A percentile compares a stretch with the other conserved stretches of the same genome.
These are phyloP conservation scores for Ibidorhyncha struthersii DNA, from an alignment of 2,113 vertebrate species.

Conservation along the genomic window DNA sequence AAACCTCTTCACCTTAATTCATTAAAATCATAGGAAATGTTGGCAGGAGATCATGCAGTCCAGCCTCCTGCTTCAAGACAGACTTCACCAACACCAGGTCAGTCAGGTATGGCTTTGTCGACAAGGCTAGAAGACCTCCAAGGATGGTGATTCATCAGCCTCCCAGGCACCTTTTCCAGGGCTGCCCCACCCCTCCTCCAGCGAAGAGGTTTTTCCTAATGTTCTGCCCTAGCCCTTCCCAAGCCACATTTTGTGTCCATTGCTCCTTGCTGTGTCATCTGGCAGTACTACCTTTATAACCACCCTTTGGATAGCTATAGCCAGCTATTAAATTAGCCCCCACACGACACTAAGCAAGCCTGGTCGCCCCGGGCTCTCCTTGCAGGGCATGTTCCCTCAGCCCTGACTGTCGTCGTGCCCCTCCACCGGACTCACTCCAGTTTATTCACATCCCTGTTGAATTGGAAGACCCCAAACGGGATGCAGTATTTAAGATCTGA, in stretches of 20 bases:
- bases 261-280: background rate
- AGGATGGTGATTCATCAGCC: background rate
- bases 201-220: background rate
- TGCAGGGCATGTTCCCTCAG: background rate
- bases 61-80: background rate
- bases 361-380: accelerated
- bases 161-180: background rate
- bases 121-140: background rate
- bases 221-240: background rate
- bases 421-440: background rate
- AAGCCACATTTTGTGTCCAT: background rate
- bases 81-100: background rate
- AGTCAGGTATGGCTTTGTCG: background rate
- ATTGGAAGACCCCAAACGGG: background rate
- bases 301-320: background rate
- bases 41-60: background rate
- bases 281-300: background rate
- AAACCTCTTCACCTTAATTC: background rate
- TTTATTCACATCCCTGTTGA: background rate
- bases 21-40: background rate
- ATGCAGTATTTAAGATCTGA: background rate
- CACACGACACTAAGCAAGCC: background rate
- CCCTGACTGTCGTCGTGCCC: accelerated
- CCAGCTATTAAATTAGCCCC: background rate
- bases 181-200: background rate